Conservation (phyloP, 2,113 vertebrate species). For the Tangachromis dhanisi region DNA sequence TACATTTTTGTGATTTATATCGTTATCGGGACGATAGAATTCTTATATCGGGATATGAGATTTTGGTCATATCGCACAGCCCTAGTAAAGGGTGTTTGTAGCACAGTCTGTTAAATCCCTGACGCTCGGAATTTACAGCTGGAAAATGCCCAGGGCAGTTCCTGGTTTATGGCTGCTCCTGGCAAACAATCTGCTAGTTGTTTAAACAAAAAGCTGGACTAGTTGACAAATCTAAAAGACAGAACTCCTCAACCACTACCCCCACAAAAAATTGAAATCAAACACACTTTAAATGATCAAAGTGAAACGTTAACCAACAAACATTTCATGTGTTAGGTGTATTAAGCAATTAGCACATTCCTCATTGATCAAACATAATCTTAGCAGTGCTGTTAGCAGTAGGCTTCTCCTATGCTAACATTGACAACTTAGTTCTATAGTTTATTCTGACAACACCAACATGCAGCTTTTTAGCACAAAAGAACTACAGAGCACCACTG, state of each 20-base stretch:
- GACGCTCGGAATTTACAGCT: neutral
- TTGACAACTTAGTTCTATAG: neutral
- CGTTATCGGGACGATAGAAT: neutral
- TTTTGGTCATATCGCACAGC: neutral
- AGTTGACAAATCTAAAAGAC: neutral
- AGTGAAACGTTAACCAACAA: neutral
- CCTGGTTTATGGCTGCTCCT: neutral
- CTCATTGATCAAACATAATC: neutral
- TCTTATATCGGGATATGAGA: neutral
- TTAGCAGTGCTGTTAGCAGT: neutral
- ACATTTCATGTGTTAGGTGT: neutral
- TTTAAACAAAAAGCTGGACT: neutral
- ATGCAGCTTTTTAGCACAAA: neutral
- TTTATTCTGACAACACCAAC: neutral
- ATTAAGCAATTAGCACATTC: neutral
- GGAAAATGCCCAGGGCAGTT: neutral
- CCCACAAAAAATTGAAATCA: neutral
- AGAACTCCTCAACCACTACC: neutral
- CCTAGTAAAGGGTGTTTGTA: neutral
- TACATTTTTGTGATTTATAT: neutral
- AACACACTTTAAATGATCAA: neutral
- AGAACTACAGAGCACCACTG: neutral
- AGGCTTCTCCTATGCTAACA: neutral
- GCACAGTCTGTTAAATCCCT: neutral
- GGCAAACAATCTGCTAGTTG: neutral